A percentile compares a stretch with the other conserved stretches of the same genome.
These are phyloP conservation scores for Drosophila mercatorum DNA, from an alignment of 2,888 invertebrate genomes.

Conservation along the genomic window DNA sequence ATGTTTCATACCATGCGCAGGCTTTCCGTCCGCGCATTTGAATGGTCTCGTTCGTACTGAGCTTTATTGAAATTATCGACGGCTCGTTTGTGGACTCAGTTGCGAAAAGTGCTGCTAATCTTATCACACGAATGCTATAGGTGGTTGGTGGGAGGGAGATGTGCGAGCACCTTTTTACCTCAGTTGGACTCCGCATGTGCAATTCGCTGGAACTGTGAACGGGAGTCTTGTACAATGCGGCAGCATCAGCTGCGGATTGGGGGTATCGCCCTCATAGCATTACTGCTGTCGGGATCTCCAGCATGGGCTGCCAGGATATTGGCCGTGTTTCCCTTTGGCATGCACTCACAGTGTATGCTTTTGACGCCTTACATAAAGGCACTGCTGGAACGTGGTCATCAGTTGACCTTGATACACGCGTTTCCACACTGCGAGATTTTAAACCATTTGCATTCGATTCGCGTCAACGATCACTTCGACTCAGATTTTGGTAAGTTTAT, in stretches of 20 bases:
- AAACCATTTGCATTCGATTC: slow-evolving; percentile 34
- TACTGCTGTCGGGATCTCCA: slow-evolving; percentile 8
- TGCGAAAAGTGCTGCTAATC: slow-evolving; percentile 28
- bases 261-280: neutral
- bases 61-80: neutral
- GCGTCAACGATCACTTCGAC: slow-evolving; percentile 25
- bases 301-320: slow-evolving; percentile 48
- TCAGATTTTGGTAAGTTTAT: slow-evolving; percentile 23
- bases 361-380: slow-evolving; percentile 72
- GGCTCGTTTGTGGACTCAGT: neutral
- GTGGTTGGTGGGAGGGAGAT: neutral
- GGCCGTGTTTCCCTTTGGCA: slow-evolving; percentile 63
- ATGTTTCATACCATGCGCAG: slow-evolving; percentile 8
- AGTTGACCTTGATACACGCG: slow-evolving; percentile 81
- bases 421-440: slow-evolving; percentile 56
- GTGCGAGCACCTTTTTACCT: neutral
- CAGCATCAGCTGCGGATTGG: slow-evolving; percentile 21
- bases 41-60: slow-evolving; percentile 4
- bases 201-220: slow-evolving; percentile 10
- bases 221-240: slow-evolving; percentile 20
- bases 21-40: slow-evolving; percentile 39
- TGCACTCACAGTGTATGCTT: slow-evolving; percentile 73
- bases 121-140: slow-evolving; percentile 32
- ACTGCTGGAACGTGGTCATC: slow-evolving; percentile 81
- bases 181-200: slow-evolving; percentile 28